Base-by-base conservation (phyloP, 2,888 invertebrate genomes). In the Scaptomyza tumidula region DNA sequence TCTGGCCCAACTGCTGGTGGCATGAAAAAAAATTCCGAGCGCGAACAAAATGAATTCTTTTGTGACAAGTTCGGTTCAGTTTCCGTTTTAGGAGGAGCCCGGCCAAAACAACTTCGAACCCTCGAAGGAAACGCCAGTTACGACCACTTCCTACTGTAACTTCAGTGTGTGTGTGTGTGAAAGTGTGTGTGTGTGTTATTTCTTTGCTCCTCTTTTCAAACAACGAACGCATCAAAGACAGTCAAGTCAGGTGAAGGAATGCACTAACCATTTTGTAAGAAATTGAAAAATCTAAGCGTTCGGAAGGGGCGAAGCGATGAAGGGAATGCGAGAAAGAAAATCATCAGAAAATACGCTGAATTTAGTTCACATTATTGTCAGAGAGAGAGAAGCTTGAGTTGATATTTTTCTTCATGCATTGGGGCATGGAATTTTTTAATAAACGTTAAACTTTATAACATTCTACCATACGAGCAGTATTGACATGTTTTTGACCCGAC, bases 381-480 rank as follows among this genome's bases (percentile, higher is more conserved):
- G 16, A 43, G 60, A 33, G 33, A 19, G 10, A 59, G 45, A 33
- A 59, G 45, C 19, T 14, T 56, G 48, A 57, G 62, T 54, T 53
- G 60, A 69, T 75, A 68, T 74, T 69, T 77, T 41, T 65, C 33
- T 33, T 62, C 71, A 59, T 65, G 41, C 41, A 16, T 41, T 41
- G 41, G 78, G 67, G 81, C 66, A 86, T 85, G 84, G 80, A 83
- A 81, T 81, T 81, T 86, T 85, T 86, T 86, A 86, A 86, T 86
- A 86, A 86, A 88, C 85, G 85, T 86, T 85, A 80, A 89, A 86
- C 78, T 80, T 86, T 89, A 89, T 81, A 86, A 88, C 88, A 89
- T 88, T 82, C 80, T 86, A 59, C 16, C 59, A 88, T 70, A 57
- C 70, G 67, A 60, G 57, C 54, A 4, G 35, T 35, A 35, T 35